These are phyloP conservation scores for Spodoptera frugiperda DNA, from an alignment of 1,140 invertebrate species.

Conservation along the genomic window DNA sequence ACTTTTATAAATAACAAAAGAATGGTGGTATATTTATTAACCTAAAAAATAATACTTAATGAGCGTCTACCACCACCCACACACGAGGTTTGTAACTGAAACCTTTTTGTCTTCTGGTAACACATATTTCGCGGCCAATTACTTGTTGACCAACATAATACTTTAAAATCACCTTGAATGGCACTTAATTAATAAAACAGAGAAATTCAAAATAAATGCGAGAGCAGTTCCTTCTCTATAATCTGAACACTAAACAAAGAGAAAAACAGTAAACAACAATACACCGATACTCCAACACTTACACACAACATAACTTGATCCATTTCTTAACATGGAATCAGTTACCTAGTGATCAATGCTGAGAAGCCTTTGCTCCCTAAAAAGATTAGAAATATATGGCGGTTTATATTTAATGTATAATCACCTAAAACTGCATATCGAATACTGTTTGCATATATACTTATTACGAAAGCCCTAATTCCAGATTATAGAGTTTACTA, in stretches of 20 bases:
- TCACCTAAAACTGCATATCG: neutral
- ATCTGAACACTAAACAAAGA: conserved; percentile 11
- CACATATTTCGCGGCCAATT: conserved; percentile 41
- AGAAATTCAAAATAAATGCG: neutral
- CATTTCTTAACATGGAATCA: too few relatives aligned
- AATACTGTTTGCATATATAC: conserved; percentile 1
- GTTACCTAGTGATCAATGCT: neutral
- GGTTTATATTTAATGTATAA: too few relatives aligned
- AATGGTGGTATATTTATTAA: too few relatives aligned
- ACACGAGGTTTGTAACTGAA: conserved; percentile 32
- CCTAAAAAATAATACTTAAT: too few relatives aligned
- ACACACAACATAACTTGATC: too few relatives aligned
- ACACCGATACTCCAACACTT: too few relatives aligned
- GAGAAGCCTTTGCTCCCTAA: too few relatives aligned
- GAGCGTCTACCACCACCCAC: neutral
- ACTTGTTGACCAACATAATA: conserved; percentile 38
- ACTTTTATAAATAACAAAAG: too few relatives aligned
- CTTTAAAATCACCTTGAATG: conserved; percentile 44
- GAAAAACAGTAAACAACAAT: too few relatives aligned
- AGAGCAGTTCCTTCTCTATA: conserved; percentile 23
- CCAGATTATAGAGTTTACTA: conserved; percentile 39
- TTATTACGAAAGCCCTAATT: neutral
- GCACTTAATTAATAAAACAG: conserved; percentile 27
- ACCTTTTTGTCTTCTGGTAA: conserved; percentile 42
- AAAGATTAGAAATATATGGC: too few relatives aligned